A percentile compares a stretch with the other conserved stretches of the same genome.
Evolutionary conservation across 1,140 invertebrate species (phyloP).

Genomic region (Gonioctena quinquepunctata): DNA sequence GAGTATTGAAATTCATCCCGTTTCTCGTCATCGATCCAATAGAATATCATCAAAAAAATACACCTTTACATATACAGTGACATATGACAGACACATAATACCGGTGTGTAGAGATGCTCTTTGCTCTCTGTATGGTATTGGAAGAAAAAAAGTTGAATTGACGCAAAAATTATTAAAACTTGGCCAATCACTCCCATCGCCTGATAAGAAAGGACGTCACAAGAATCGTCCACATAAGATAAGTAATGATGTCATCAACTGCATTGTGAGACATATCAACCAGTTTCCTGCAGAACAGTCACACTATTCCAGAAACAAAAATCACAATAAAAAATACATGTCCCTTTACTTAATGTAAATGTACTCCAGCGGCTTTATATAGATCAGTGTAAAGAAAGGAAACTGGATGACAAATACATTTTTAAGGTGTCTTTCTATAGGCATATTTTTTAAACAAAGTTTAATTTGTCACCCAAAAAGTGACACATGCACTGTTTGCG

Average conservation of each 20-base stretch:
- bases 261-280: conserved; percentile 25
- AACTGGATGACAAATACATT: conserved; percentile 1
- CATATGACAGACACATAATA: too few relatives aligned
- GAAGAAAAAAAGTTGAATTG: conserved; percentile 19
- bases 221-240: conserved; percentile 23
- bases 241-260: conserved; percentile 14
- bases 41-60: too few relatives aligned
- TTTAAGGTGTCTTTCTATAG: conserved; percentile 23
- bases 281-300: conserved; percentile 32
- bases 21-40: too few relatives aligned
- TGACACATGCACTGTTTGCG: conserved; percentile 38
- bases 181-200: conserved; percentile 1
- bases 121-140: conserved; percentile 19
- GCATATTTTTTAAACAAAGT: conserved; percentile 33
- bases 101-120: conserved; percentile 26
- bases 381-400: conserved; percentile 14
- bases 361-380: conserved; percentile 21
- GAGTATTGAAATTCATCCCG: too few relatives aligned
- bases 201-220: conserved; percentile 20
- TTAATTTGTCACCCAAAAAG: conserved; percentile 40
- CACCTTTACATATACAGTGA: too few relatives aligned
- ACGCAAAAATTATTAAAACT: conserved; percentile 20
- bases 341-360: conserved; percentile 23
- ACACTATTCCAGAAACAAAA: conserved; percentile 31
- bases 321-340: conserved; percentile 31